These are phyloP conservation scores for Haemorhous mexicanus DNA, from an alignment of 2,113 vertebrate species.

Conservation along the genomic window DNA sequence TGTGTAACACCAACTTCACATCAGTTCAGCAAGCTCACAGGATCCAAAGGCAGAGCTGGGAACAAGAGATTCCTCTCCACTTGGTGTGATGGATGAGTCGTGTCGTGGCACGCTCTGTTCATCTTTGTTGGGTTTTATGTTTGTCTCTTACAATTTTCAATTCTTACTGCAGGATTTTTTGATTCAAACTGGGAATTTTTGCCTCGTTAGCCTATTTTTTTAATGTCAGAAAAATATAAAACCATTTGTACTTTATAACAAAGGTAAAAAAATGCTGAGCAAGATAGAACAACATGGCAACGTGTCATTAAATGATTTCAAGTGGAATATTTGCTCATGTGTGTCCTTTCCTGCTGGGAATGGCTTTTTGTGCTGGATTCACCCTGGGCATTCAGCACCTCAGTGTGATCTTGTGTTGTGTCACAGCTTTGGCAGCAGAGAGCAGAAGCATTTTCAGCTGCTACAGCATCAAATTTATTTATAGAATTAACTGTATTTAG, in stretches of 20 bases:
- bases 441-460: neutral
- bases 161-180: neutral
- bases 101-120: neutral
- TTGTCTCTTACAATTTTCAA: neutral
- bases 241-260: slow-evolving; percentile 41
- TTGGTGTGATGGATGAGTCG: neutral
- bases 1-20: slow-evolving; percentile 22
- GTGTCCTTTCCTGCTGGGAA: neutral
- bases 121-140: neutral
- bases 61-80: slow-evolving; percentile 44
- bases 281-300: neutral
- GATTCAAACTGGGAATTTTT: neutral
- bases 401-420: neutral
- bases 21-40: slow-evolving; percentile 40
- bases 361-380: neutral
- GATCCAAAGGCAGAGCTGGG: slow-evolving; percentile 38
- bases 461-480: neutral
- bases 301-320: slow-evolving; percentile 40
- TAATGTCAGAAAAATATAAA: slow-evolving; percentile 25
- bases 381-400: neutral
- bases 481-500: neutral
- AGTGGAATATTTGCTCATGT: neutral
- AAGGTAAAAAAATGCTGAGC: neutral
- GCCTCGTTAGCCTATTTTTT: slow-evolving; percentile 49
- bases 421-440: neutral